A percentile compares a stretch with the other conserved stretches of the same genome.
Conservation (phyloP, 2,113 vertebrate species). For the Polyodon spathula region DNA sequence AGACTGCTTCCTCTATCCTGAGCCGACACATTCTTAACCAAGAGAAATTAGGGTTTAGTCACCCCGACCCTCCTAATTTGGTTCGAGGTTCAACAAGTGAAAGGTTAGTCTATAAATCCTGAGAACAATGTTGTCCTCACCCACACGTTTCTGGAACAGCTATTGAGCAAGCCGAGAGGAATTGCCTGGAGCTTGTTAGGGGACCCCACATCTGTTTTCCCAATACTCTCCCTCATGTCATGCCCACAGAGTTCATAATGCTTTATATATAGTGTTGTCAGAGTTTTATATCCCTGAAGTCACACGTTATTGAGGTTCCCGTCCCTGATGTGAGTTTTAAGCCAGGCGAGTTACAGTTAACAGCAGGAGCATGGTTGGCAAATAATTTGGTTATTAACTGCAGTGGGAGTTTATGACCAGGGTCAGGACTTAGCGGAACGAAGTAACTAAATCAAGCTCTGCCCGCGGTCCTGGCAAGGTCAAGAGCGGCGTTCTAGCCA, state of each 20-base stretch:
- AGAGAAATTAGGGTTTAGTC: too few relatives aligned
- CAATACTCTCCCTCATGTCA: too few relatives aligned
- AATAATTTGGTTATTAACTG: neutral
- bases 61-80: too few relatives aligned
- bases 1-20: too few relatives aligned
- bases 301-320: slow-evolving; percentile 8
- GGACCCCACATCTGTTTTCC: neutral
- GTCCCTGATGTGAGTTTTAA: too few relatives aligned
- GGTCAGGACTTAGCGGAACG: neutral
- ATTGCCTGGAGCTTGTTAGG: neutral
- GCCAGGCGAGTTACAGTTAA: too few relatives aligned
- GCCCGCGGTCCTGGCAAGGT: too few relatives aligned
- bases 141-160: too few relatives aligned
- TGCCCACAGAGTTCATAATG: neutral
- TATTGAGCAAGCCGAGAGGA: neutral
- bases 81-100: neutral
- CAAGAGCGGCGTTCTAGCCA: too few relatives aligned
- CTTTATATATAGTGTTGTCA: slow-evolving; percentile 11
- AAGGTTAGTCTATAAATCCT: neutral
- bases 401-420: neutral
- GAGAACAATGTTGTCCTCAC: neutral
- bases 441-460: too few relatives aligned
- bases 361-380: slow-evolving; percentile 19
- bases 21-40: too few relatives aligned
- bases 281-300: slow-evolving; percentile 8